phyloP scores from a whole-genome alignment of 2,888 invertebrate genomes.

The Apoda limacodes region DNA sequence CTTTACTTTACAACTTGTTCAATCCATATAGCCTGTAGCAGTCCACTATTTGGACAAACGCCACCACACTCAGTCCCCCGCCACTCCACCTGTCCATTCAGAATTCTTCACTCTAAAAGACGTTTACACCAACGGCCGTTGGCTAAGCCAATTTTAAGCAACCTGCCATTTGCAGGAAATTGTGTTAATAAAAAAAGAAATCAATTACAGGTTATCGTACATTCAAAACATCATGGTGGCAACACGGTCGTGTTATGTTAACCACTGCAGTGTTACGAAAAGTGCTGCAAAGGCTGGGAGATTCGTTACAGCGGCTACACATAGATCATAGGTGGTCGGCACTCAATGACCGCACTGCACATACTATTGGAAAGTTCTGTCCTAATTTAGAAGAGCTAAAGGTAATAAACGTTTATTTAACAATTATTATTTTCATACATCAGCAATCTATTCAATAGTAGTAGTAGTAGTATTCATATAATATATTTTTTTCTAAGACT shows the following conservation, averaged over 20 bases:
- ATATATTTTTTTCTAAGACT: no score
- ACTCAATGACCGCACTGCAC: constrained; percentile 64
- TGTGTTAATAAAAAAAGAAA: neutral
- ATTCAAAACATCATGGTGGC: constrained; percentile 58
- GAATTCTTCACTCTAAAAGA: no score
- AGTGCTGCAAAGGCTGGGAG: constrained; percentile 60
- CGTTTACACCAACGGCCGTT: no score
- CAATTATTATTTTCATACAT: no score
- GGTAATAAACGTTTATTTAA: no score
- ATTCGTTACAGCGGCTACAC: constrained; percentile 52
- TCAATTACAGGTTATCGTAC: constrained; percentile 35
- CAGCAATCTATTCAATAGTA: no score
- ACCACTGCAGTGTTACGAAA: constrained; percentile 62
- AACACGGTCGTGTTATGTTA: constrained; percentile 34
- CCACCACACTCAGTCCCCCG: no score
- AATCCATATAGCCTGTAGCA: no score
- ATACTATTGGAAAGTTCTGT: constrained; percentile 67
- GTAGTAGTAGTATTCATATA: no score
- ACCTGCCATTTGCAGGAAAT: constrained; percentile 1
- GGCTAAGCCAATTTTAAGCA: no score
- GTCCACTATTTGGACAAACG: no score
- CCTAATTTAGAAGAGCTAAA: constrained; percentile 65
- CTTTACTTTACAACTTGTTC: neutral
- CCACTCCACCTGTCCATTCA: no score
- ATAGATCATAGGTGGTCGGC: constrained; percentile 57